Evolutionary conservation across 1,140 invertebrate genomes (phyloP), one percentile per base, ranked within the genome.

Genomic region (Propsilocerus akamusi): DNA sequence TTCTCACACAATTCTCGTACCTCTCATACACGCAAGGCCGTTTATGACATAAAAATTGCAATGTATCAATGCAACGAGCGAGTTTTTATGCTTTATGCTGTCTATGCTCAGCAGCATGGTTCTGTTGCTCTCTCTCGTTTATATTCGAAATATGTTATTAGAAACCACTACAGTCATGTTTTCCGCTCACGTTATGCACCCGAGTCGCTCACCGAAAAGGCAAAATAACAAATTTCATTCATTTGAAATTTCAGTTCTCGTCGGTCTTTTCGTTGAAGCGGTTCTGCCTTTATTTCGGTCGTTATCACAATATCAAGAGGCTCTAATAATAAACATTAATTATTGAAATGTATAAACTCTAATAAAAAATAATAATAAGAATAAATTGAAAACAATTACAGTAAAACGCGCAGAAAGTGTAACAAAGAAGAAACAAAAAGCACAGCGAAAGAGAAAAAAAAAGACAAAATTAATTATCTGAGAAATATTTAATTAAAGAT

Each of bases 321-420:
- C 34, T 41, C 34, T 41, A 41, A 41, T 41, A 41, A 41, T 41
- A 41, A 41, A 41, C 34, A 20, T 41, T 41, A 20, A 41, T 41
- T 41, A 41, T 41, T 41, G 34, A 41, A 41, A 41, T 41, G 34
- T 41, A 41, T 41, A 20, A 41, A 41, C 34, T 41, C 14, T 41
- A 41, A 41, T 41, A 41, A 41, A 41, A 41, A 41, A 41, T 41
- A 41, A 41, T 20, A 41, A 41, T 41, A 41, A 41, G 17, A 41
- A 41, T 41, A 41, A 41, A 41, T 41, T 41, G 34, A 41, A n/a
- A 41, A 41, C 34, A 41, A 41, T 41, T 41, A 41, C 34, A 41
- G 6, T 37, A 41, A 30, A 30, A n/a, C 28, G 28, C 28, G 28
- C 10, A n/a, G 28, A 30, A 30, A 30, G 28, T n/a, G 28, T n/a